A percentile compares a stretch with the other conserved stretches of the same genome.
These are phyloP conservation scores for Eupithecia tripunctaria DNA, from an alignment of 2,888 invertebrate genomes.

Conservation along the genomic window DNA sequence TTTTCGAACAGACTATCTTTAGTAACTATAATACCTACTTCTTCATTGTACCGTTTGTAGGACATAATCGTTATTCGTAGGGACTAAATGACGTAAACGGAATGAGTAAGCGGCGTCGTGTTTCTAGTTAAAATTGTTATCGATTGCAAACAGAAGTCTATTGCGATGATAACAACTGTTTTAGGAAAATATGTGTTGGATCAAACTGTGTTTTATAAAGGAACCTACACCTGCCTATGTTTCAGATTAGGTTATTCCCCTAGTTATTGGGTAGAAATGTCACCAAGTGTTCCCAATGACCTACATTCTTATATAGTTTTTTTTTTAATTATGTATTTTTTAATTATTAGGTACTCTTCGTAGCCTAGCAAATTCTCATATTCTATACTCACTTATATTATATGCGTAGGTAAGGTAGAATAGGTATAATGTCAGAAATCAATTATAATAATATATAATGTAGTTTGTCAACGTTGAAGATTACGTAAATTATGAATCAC, in stretches of 20 bases:
- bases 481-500: background rate
- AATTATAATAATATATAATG: too few relatives aligned
- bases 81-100: slow-evolving; percentile 11
- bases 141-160: slow-evolving; percentile 24
- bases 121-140: slow-evolving; percentile 24
- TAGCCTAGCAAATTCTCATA: too few relatives aligned
- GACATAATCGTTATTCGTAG: background rate
- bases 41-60: background rate
- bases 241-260: background rate
- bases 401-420: too few relatives aligned
- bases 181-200: slow-evolving; percentile 15
- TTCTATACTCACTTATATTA: too few relatives aligned
- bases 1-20: too few relatives aligned
- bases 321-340: too few relatives aligned
- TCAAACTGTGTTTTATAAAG: background rate
- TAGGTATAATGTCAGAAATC: too few relatives aligned
- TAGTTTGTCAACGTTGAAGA: background rate
- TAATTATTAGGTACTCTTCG: too few relatives aligned
- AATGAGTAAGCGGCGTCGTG: slow-evolving; percentile 20
- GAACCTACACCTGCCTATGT: background rate
- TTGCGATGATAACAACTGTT: slow-evolving; percentile 18
- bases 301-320: too few relatives aligned
- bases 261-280: background rate
- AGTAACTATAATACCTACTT: too few relatives aligned
- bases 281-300: background rate